Evolutionary conservation across 2,888 invertebrate species (phyloP).

Genomic region (Odontothrips loti): DNA sequence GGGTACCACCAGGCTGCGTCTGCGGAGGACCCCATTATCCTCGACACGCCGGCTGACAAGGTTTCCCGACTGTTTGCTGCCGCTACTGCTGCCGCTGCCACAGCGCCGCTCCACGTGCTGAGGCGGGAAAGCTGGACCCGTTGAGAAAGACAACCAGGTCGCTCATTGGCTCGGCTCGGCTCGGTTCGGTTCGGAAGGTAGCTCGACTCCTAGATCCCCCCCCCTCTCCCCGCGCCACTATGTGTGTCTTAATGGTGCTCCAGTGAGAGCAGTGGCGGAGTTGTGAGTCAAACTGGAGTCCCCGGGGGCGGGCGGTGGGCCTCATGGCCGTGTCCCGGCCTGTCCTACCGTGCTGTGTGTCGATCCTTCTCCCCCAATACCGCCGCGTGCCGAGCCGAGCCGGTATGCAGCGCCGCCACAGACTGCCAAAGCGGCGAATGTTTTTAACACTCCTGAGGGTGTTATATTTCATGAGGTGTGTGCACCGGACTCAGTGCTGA

Average conservation of each 20-base stretch:
- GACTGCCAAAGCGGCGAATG: no score
- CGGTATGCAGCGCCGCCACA: no score
- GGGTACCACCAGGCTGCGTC: no score
- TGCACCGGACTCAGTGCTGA: no score
- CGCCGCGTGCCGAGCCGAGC: neutral
- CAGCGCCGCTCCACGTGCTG: slow-evolving; percentile 6
- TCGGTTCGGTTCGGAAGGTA: no score
- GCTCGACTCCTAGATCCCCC: no score
- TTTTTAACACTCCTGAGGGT: no score
- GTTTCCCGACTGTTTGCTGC: neutral
- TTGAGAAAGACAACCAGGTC: slow-evolving; percentile 14
- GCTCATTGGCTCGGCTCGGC: neutral
- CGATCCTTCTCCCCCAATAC: neutral
- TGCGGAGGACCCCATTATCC: neutral
- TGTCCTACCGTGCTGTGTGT: no score
- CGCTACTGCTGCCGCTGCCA: neutral
- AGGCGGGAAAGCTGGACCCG: slow-evolving; percentile 22
- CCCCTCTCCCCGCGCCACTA: neutral
- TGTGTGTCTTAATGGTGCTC: neutral
- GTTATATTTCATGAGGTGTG: no score
- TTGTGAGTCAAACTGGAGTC: neutral
- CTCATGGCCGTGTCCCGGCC: no score
- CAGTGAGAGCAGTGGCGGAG: neutral
- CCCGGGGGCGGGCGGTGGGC: no score
- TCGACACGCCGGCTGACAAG: neutral